A percentile compares a stretch with the other conserved stretches of the same genome.
These are phyloP conservation scores for Diadophis punctatus DNA, from an alignment of 2,113 vertebrate genomes.

Conservation along the genomic window DNA sequence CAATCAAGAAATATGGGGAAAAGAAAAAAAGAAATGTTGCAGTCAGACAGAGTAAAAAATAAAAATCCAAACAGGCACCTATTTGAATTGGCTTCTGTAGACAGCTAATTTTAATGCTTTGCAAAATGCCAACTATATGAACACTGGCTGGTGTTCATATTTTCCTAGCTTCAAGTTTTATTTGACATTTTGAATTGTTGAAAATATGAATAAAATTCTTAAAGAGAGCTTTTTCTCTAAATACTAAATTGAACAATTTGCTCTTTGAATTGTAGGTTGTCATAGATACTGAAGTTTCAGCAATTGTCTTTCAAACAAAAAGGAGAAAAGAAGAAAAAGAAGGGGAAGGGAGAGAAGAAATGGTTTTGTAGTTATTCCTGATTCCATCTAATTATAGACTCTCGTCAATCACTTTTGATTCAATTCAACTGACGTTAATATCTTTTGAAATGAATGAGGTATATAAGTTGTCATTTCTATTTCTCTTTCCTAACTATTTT, in stretches of 20 bases:
- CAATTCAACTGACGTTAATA: neutral
- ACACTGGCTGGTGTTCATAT: conserved; percentile 25
- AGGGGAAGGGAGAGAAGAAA: neutral
- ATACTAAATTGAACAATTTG: neutral
- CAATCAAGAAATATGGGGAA: conserved; percentile 30
- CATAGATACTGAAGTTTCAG: conserved; percentile 11
- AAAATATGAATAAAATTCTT: conserved; percentile 40
- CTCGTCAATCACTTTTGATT: neutral
- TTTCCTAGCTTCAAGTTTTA: conserved; percentile 52
- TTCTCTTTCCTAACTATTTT: neutral
- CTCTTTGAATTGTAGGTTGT: neutral
- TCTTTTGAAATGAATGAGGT: neutral
- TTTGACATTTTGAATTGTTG: conserved; percentile 47
- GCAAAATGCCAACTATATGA: conserved; percentile 50
- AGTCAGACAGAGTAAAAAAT: conserved; percentile 35
- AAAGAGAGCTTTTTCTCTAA: conserved; percentile 33
- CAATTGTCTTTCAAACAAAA: neutral
- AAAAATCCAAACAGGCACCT: conserved; percentile 29
- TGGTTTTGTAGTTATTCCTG: neutral
- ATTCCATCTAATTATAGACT: neutral
- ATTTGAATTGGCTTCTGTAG: conserved; percentile 53
- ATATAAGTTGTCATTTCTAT: neutral
- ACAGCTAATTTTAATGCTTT: conserved; percentile 50
- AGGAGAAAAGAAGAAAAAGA: neutral
- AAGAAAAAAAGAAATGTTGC: conserved; percentile 19